Base-by-base conservation (phyloP, 2,888 invertebrate genomes). In the Oscheius sp. region DNA sequence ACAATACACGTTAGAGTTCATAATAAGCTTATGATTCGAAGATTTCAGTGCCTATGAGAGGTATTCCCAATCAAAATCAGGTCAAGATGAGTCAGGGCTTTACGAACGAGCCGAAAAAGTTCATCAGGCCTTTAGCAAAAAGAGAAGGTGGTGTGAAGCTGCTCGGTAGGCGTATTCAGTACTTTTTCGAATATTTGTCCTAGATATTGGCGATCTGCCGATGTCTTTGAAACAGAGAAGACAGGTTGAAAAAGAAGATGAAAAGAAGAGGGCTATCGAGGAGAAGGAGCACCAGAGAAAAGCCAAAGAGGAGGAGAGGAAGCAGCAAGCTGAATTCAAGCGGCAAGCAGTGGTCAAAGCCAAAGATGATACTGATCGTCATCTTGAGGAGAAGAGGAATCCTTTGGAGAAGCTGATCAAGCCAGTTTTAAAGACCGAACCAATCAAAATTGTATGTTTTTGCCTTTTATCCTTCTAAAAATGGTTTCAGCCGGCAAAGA, bases 21-120 rank as follows among this genome's bases (percentile, higher is more conserved):
- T 21, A 21, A 21, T 21, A 35, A 1, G 5, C 10, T 35, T 71
- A 29, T 33, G 13, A 37, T 37, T 65, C 10, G 13, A 55, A 10
- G 35, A 29, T 57, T 73, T 62, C 65, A 85, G 85, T 82, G 9
- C 85, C 85, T 11, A 86, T 85, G 85, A 48, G 68, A 21, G 83
- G 79, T 9, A 81, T 82, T 29, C 76, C 77, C 4, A 76, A 77
- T 2, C 70, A 70, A 1, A 81, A 76, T 65, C 73, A 80, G 11
- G 57, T 72, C 66, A 83, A 84, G 65, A 59, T 80, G 57, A 82
- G 80, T 7, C 75, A 74, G 10, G 85, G 85, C 7, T 85, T 85
- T 72, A 76, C 83, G 32, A 82, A 82, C 65, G 83, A 83, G 60
- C 82, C 85, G 10, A 83, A 81, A 68, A 85, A 85, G 74, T 85